phyloP scores from a whole-genome alignment of 2,113 vertebrate species.

The Agapornis roseicollis region DNA sequence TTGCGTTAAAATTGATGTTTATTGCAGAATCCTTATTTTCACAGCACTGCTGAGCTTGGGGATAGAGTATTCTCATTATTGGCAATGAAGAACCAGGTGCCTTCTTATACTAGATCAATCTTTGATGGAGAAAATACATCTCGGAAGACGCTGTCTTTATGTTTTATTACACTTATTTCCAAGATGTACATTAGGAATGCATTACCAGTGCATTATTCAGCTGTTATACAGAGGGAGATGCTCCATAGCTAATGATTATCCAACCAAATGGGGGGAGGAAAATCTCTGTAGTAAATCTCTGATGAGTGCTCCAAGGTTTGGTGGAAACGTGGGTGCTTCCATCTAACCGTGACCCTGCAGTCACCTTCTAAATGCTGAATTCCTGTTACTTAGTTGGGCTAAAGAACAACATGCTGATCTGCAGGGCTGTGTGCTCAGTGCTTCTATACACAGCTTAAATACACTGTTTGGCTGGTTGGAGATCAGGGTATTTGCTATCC shows the following conservation, averaged over 20 bases:
- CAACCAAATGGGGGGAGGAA: neutral
- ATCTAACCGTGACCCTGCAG: neutral
- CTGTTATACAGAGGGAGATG: neutral
- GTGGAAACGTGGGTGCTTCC: neutral
- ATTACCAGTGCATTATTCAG: neutral
- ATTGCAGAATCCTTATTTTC: neutral
- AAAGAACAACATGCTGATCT: neutral
- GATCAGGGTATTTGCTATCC: neutral
- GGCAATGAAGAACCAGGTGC: neutral
- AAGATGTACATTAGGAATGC: neutral
- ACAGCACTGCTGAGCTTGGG: neutral
- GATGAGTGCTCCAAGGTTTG: neutral
- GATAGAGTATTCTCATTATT: accelerated
- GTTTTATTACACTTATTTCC: neutral
- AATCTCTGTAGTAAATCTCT: neutral
- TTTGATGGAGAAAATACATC: neutral
- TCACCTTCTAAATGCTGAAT: neutral
- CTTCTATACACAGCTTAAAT: neutral
- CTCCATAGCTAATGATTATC: neutral
- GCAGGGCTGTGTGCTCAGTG: neutral
- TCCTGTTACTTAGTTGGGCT: neutral
- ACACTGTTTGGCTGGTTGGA: neutral
- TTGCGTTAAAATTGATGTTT: neutral
- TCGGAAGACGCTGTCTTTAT: accelerated
- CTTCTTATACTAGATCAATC: neutral